phyloP scores from a whole-genome alignment of 2,113 vertebrate species.

The Saiga tatarica region DNA sequence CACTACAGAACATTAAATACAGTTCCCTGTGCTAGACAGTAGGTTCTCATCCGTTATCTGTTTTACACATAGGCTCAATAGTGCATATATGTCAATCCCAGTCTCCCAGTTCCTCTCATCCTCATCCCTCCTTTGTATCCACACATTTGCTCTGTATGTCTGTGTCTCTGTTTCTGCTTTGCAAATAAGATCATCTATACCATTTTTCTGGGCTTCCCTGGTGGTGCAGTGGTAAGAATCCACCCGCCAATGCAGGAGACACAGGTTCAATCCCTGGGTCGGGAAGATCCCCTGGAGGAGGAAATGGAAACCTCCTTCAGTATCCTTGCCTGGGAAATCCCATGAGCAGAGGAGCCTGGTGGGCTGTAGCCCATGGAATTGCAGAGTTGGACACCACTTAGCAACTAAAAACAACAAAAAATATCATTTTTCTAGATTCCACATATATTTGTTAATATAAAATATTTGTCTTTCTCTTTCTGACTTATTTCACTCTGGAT shows the following conservation, averaged over 20 bases:
- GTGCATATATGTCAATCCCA: background rate
- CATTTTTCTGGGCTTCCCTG: fast-evolving
- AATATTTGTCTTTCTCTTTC: background rate
- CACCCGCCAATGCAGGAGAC: background rate
- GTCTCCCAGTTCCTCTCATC: background rate
- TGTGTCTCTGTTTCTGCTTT: background rate
- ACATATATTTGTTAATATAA: background rate
- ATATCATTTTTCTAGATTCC: background rate
- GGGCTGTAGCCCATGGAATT: background rate
- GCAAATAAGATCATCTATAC: background rate
- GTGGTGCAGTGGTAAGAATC: background rate
- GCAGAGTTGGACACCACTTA: background rate
- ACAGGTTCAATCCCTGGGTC: background rate
- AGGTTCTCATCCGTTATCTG: fast-evolving
- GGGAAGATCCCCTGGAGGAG: background rate
- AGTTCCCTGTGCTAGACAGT: background rate
- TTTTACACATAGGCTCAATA: background rate
- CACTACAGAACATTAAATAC: background rate
- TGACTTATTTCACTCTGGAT: background rate
- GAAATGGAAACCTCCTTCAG: background rate
- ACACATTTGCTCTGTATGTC: background rate
- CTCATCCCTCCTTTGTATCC: background rate
- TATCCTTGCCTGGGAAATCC: background rate
- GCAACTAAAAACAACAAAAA: background rate
- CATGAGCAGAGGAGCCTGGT: background rate